These are phyloP conservation scores for Psammodynastes pulverulentus DNA, from an alignment of 2,113 vertebrate species.

Conservation along the genomic window DNA sequence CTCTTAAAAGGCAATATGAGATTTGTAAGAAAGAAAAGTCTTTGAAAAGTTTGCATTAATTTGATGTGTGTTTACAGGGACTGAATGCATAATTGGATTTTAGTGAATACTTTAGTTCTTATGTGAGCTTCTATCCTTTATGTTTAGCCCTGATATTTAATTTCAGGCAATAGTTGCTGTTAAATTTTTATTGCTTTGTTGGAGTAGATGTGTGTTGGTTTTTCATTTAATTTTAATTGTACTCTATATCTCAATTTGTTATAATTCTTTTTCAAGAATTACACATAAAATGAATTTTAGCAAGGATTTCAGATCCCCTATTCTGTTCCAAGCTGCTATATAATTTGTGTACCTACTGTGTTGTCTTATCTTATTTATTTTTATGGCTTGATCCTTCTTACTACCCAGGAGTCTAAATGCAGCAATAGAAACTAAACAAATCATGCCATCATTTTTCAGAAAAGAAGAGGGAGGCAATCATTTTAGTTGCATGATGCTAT, in stretches of 20 bases:
- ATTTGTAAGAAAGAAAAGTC: background rate
- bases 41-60: background rate
- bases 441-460: constrained; percentile 40
- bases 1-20: constrained; percentile 3
- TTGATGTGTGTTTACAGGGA: constrained; percentile 6
- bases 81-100: constrained; percentile 6
- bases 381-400: constrained; percentile 12
- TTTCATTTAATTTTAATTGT: background rate
- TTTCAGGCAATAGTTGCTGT: background rate
- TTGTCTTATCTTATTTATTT: constrained; percentile 8
- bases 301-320: background rate
- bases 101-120: background rate
- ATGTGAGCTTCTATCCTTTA: constrained; percentile 5
- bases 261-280: background rate
- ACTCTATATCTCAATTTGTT: background rate
- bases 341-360: background rate
- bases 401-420: constrained; percentile 26
- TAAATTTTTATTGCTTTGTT: background rate
- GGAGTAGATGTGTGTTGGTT: background rate
- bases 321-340: background rate
- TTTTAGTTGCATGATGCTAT: constrained; percentile 41
- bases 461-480: constrained; percentile 39
- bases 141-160: constrained; percentile 12
- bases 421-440: constrained; percentile 31
- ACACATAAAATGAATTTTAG: background rate